A percentile compares a stretch with the other conserved stretches of the same genome.
phyloP scores from a whole-genome alignment of 1,140 invertebrate species.

The Pseudachorutes palmiensis region DNA sequence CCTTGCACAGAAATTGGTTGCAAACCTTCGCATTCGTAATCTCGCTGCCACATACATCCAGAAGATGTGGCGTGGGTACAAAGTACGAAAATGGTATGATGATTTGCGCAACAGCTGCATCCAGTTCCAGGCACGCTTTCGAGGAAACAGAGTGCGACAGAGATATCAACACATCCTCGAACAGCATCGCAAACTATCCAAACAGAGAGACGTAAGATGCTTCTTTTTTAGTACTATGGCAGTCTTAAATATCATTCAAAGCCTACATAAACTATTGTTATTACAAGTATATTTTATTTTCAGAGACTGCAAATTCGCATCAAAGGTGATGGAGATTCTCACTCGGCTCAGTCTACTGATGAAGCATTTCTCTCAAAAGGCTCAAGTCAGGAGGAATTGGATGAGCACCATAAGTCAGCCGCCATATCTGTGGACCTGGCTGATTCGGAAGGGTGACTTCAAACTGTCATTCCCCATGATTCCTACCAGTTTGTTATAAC shows the following conservation, averaged over 20 bases:
- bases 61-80: slow-evolving; percentile 60
- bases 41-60: slow-evolving; percentile 67
- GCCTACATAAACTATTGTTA: no score
- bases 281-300: no score
- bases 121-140: slow-evolving; percentile 61
- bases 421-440: slow-evolving; percentile 28
- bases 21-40: slow-evolving; percentile 43
- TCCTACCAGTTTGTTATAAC: slow-evolving; percentile 20
- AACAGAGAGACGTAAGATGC: slow-evolving; percentile 23
- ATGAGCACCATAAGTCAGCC: slow-evolving; percentile 38
- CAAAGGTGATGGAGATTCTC: slow-evolving; percentile 32
- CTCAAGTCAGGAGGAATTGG: slow-evolving; percentile 52
- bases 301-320: slow-evolving; percentile 31
- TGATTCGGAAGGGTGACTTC: slow-evolving; percentile 43
- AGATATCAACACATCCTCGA: slow-evolving; percentile 46
- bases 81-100: slow-evolving; percentile 57
- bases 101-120: slow-evolving; percentile 54
- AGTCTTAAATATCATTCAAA: no score
- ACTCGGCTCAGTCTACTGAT: slow-evolving; percentile 42
- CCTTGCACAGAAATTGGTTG: slow-evolving; percentile 43
- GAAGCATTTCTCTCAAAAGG: slow-evolving; percentile 50
- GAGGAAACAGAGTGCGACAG: slow-evolving; percentile 54
- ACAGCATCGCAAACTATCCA: slow-evolving; percentile 32
- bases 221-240: not conserved
- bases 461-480: not conserved